Evolutionary conservation across 2,797 vertebrate genomes (phyloP), one percentile per base, ranked within the genome.

Genomic region (Acipenser transmontanus): DNA sequence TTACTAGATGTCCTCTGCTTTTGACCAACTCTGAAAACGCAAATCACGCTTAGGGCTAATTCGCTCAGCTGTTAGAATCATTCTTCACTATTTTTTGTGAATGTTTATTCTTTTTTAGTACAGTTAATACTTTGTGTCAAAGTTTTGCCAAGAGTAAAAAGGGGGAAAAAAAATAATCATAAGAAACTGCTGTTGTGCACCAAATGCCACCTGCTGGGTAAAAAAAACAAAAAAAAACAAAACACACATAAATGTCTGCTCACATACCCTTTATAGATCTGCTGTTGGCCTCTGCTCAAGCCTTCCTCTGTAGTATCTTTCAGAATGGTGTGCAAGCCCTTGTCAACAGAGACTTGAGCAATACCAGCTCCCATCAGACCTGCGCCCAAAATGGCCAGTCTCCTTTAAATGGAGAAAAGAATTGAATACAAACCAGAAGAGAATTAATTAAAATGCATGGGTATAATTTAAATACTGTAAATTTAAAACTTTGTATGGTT

Each of bases 281-380:
- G 97, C 74, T 99, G 94, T 75, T 97, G 88, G 20, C 97, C 97
- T 65, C 91, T 87, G 76, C 86, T 84, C 71, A 99, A 85, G 6
- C 93, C 95, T 2, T 86, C 73, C 73, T 86, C 65, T 0, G 94
- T 69, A 0, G 93, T 93, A 80, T 99, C 97, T 81, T 99, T 99
- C 68, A 99, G 88, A 51, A 96, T 77, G n/a, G 91, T 96, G 72
- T 87, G 82, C 9, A 97, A 17, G 0, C 92, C 93, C 77, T 97
- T 99, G 69, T 97, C 97, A 82, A 99, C 87, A 0, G 92, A 90
- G 48, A 99, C 96, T 74, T 99, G 96, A 10, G 93, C 95, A 0
- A 99, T 82, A 6, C 97, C 97, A 0, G 97, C 97, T 65, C 97
- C 97, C 97, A 99, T 99, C 61, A 99, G 88, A 61, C 97, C 97